Evolutionary conservation across 2,888 invertebrate genomes (phyloP), one percentile per base, ranked within the genome.

Genomic region (Euproctis similis): DNA sequence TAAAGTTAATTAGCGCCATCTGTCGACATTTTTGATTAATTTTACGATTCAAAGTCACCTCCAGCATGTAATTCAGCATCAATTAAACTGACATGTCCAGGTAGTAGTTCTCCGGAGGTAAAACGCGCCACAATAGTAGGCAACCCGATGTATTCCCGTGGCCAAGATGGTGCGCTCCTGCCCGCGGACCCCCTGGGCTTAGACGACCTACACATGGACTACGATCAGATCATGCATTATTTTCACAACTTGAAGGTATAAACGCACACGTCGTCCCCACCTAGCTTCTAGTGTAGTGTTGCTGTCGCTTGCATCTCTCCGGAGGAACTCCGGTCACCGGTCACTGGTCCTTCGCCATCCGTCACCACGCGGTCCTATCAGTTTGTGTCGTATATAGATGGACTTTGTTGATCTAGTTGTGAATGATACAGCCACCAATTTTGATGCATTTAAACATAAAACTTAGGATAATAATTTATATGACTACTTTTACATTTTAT

Each of bases 221-320:
- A 97, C 84, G 96, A 97, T 74, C 96, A 97, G 87, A 94, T 98
- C 77, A 95, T 97, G 94, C 94, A 96, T 74, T 97, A 97, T 85
- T 97, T 98, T 87, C 96, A 97, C 87, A 97, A 96, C 88, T 88
- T 98, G 68, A 97, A 97, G 89, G 96, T 96, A 87, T 81, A 82
- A 72, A 70, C 47, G 53, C 59, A 58, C 58, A 48, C 66, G 57
- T 66, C 71, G 71, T 59, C 68, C 68, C 65, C 68, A 60, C 67
- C 59, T 65, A 57, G 81, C 81, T 81, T 80, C 71, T 80, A 81
- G 78, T 56, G 56, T 77, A 80, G 74, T 69, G 66, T 78, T 67
- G 77, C 77, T 74, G 65, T 67, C 70, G 76, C 80, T 77, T 74
- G 60, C 66, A 56, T 59, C 72, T n/a, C n/a, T n/a, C n/a, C n/a